Evolutionary conservation across 2,113 vertebrate species (phyloP).

Genomic region (Callorhinus ursinus): DNA sequence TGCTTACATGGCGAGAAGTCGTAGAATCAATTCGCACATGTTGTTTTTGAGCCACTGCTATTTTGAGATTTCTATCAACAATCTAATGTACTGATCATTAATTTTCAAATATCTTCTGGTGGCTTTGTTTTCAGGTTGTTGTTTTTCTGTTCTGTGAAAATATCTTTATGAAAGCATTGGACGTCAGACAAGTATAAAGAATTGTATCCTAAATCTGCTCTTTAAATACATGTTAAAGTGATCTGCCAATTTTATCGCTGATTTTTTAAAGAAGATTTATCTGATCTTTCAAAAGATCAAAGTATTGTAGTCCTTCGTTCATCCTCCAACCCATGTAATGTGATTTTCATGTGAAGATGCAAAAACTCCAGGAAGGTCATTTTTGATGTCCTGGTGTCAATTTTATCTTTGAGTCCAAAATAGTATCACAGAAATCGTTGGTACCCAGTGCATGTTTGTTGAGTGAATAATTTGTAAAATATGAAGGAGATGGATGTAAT

Average conservation of each 20-base stretch:
- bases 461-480: neutral
- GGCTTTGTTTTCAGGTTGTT: neutral
- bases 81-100: neutral
- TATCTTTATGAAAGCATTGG: neutral
- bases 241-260: neutral
- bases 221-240: neutral
- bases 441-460: neutral
- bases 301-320: neutral
- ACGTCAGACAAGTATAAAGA: neutral
- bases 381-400: neutral
- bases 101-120: neutral
- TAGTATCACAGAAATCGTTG: neutral
- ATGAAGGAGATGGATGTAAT: neutral
- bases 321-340: neutral
- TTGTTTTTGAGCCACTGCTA: neutral
- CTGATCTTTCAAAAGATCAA: neutral
- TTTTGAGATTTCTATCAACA: constrained; percentile 13
- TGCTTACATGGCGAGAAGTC: neutral
- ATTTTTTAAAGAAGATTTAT: neutral
- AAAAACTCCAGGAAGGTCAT: neutral
- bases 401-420: neutral
- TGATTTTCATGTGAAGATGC: neutral
- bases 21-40: neutral
- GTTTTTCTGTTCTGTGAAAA: neutral
- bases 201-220: neutral